Evolutionary conservation across 2,113 vertebrate species (phyloP).

Genomic region (Equus quagga): DNA sequence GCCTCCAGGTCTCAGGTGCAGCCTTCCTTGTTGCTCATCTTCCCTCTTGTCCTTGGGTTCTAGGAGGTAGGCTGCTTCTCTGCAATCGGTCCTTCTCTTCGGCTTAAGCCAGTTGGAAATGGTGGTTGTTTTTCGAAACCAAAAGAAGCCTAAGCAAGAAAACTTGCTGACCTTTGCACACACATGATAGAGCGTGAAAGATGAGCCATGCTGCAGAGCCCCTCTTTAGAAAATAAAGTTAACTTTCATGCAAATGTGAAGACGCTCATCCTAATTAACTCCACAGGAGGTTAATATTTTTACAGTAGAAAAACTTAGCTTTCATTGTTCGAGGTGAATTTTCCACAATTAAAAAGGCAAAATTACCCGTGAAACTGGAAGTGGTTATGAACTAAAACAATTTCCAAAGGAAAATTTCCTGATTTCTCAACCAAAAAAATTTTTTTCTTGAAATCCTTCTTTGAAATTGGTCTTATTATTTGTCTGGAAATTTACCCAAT

Average conservation of each 20-base stretch:
- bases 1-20: background rate
- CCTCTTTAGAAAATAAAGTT: background rate
- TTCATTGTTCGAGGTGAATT: background rate
- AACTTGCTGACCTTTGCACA: too few species aligned
- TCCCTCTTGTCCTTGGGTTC: background rate
- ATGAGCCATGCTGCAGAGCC: background rate
- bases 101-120: background rate
- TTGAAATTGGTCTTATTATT: background rate
- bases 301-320: background rate
- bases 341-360: constrained; percentile 12
- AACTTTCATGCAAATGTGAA: background rate
- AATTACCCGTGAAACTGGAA: background rate
- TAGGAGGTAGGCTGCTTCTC: background rate
- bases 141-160: background rate
- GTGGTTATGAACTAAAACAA: background rate
- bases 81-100: background rate
- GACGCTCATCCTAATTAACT: background rate
- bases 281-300: background rate
- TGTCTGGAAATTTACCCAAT: background rate
- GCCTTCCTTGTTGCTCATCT: background rate
- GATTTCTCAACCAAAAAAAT: background rate
- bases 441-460: background rate
- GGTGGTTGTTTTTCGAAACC: background rate
- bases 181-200: accelerated
- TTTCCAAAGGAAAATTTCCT: background rate